Percentiles rank a stretch among this genome's conserved stretches.
phyloP scores from a whole-genome alignment of 2,797 vertebrate genomes.

The Echeneis naucrates region DNA sequence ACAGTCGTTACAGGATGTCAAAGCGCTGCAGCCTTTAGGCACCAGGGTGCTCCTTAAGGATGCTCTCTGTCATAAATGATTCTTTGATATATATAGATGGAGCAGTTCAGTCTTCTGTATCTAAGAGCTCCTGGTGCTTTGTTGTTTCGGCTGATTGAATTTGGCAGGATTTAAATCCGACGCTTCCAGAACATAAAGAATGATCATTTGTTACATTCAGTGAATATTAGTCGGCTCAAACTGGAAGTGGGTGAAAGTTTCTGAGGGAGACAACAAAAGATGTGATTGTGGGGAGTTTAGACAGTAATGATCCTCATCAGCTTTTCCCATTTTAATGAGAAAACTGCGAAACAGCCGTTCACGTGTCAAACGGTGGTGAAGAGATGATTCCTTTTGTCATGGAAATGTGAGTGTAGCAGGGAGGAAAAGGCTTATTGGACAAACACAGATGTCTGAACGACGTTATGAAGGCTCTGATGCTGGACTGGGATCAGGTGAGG shows the following conservation, averaged over 20 bases:
- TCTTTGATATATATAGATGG: too few species aligned
- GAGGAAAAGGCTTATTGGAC: conserved; percentile 21
- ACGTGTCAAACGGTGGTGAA: conserved; percentile 14
- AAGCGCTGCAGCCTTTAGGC: too few species aligned
- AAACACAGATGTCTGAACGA: background rate
- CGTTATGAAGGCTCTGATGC: background rate
- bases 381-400: conserved; percentile 29
- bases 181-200: conserved; percentile 11
- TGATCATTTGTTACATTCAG: conserved; percentile 29
- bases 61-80: background rate
- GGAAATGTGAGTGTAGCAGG: conserved; percentile 21
- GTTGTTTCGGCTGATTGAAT: too few species aligned
- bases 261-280: conserved; percentile 22
- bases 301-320: conserved; percentile 8
- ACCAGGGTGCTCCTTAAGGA: too few species aligned
- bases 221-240: conserved; percentile 12
- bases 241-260: background rate
- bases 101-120: background rate
- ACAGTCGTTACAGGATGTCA: too few species aligned
- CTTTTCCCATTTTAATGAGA: conserved; percentile 44
- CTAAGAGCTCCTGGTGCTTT: background rate
- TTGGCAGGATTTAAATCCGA: conserved; percentile 13
- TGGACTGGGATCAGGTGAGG: conserved; percentile 7
- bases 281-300: background rate
- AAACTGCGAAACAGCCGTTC: conserved; percentile 13